phyloP scores from a whole-genome alignment of 2,113 vertebrate genomes.

The Campylorhamphus procurvoides region DNA sequence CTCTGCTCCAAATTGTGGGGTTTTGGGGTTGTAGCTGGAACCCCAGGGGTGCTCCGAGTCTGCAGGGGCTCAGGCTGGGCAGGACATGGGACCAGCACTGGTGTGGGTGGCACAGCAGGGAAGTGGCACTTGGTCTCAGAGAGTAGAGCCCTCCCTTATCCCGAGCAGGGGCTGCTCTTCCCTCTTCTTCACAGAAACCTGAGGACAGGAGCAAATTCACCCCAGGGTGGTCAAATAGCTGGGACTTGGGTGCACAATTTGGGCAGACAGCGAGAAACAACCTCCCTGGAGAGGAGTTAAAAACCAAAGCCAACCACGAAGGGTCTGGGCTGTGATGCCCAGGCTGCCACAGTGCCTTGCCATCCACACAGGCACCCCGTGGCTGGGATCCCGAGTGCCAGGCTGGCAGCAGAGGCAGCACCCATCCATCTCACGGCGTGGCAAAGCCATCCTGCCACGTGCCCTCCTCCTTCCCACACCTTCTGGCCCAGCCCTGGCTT shows the following conservation, averaged over 20 bases:
- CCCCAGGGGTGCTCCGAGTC: accelerated
- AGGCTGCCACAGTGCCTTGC: not conserved
- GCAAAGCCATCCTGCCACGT: accelerated
- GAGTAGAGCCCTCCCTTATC: not conserved
- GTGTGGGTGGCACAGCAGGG: not conserved
- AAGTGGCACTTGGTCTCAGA: not conserved
- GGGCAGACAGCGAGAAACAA: not conserved
- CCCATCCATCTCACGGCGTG: accelerated
- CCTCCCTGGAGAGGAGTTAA: not conserved
- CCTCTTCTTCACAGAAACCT: not conserved
- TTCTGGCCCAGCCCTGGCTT: not conserved
- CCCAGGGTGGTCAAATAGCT: accelerated
- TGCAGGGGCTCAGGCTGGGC: not conserved
- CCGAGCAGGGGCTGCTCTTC: not conserved
- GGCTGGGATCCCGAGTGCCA: not conserved
- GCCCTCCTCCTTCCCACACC: not conserved
- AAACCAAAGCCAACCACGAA: accelerated
- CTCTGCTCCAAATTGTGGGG: accelerated
- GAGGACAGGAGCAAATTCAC: not conserved
- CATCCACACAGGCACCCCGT: not conserved
- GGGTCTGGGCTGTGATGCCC: not conserved
- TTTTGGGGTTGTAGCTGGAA: not conserved
- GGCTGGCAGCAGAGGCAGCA: not conserved
- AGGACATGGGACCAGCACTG: accelerated
- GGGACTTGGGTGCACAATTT: not conserved